These are phyloP conservation scores for Regulus satrapa DNA, from an alignment of 2,113 vertebrate genomes.

Conservation along the genomic window DNA sequence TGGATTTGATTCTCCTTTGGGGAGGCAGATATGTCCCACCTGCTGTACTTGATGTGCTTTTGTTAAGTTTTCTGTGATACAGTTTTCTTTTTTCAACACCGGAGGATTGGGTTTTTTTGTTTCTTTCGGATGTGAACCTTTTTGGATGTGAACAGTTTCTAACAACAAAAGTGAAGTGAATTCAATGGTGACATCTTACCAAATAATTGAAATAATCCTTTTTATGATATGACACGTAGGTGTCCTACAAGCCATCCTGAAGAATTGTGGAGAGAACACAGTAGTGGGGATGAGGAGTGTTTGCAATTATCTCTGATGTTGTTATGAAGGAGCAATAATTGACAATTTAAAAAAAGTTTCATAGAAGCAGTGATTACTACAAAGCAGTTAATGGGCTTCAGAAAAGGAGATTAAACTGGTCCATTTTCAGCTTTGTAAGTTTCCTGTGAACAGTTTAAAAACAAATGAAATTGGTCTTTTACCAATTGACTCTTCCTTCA, in stretches of 20 bases:
- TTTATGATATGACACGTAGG: not conserved
- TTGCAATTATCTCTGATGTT: not conserved
- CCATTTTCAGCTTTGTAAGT: not conserved
- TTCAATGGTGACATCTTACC: not conserved
- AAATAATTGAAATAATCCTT: not conserved
- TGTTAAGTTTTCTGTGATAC: not conserved
- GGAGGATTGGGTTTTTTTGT: not conserved
- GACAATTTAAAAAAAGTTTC: not conserved
- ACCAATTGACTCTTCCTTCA: slow-evolving; percentile 1
- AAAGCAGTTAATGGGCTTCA: not conserved
- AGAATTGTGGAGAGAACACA: not conserved
- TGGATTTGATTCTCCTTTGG: not conserved
- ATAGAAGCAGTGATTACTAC: not conserved
- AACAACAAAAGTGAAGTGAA: not conserved
- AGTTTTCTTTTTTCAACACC: not conserved
- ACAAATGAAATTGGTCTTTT: not conserved
- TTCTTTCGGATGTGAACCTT: not conserved
- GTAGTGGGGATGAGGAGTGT: not conserved
- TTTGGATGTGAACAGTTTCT: not conserved
- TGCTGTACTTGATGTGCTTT: not conserved
- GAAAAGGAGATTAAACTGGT: not conserved
- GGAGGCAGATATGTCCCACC: not conserved
- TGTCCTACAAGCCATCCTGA: not conserved
- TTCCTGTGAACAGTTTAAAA: not conserved
- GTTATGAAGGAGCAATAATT: not conserved